These are phyloP conservation scores for Heliconius charithonia DNA, from an alignment of 2,888 invertebrate species.

Conservation along the genomic window DNA sequence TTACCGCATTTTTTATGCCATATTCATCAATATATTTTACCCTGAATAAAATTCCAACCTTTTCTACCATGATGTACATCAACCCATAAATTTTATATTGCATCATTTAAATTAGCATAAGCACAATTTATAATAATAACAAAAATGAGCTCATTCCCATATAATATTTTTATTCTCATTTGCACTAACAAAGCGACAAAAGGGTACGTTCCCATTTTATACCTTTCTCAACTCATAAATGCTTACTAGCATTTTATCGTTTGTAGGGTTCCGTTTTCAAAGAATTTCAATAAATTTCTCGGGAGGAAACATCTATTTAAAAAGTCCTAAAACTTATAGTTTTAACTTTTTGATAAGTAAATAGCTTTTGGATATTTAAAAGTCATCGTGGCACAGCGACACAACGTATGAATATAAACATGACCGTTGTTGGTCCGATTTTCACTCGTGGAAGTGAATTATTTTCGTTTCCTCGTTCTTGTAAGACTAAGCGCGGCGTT, in stretches of 20 bases:
- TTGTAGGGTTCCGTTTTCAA: slow-evolving; percentile 37
- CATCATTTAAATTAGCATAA: background rate
- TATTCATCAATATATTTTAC: too few species aligned
- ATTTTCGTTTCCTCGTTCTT: background rate
- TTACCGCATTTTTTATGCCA: too few species aligned
- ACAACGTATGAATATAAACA: background rate
- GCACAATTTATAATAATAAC: background rate
- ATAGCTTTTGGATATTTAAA: background rate
- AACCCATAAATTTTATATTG: background rate
- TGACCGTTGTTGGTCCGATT: background rate
- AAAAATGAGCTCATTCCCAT: background rate
- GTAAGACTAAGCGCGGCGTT: too few species aligned
- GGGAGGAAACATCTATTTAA: too few species aligned
- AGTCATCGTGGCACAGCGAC: background rate
- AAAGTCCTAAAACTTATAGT: background rate
- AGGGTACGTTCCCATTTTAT: slow-evolving; percentile 55
- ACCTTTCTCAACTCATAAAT: slow-evolving; percentile 65
- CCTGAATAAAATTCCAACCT: too few species aligned
- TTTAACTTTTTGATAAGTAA: background rate
- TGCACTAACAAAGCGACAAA: slow-evolving; percentile 58
- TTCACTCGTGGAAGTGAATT: background rate
- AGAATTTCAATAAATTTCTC: background rate
- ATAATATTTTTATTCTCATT: slow-evolving; percentile 34
- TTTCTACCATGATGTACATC: too few species aligned
- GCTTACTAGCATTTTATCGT: slow-evolving; percentile 71